Evolutionary conservation across 2,888 invertebrate species (phyloP), one percentile per base, ranked within the genome.

Genomic region (Syrista parreyssii): DNA sequence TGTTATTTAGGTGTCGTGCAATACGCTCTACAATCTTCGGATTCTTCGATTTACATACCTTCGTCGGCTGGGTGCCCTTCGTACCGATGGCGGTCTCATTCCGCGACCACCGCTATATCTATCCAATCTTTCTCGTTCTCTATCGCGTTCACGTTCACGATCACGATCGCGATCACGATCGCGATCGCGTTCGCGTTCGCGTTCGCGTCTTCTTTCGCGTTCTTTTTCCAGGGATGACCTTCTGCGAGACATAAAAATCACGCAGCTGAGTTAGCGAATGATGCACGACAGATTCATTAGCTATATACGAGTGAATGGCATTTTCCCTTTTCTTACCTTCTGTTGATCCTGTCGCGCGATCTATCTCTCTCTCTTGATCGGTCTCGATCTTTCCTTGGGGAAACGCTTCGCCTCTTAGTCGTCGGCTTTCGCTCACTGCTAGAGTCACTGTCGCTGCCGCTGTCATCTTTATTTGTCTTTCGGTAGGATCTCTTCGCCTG

Each of bases 401-500:
- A 88, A 34, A 86, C 86, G 71, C 88, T 86, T 32, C 91, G 90
- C 75, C 91, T 86, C 80, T 89, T 91, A 11, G 87, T 81, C 4
- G 88, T 86, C 1, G 89, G 89, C 78, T 91, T 94, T 92, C 94
- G 92, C 78, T 94, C 94, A 74, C 94, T 92, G 68, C 94, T 93
- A 9, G 91, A 90, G 74, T 92, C 92, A 34, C 91, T 92, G 74
- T 92, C 92, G 85, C 95, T 95, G 35, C 93, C 94, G 2, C 95
- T 96, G 4, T 96, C 96, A 88, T 96, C 96, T 79, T 96, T 95
- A 89, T 97, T 97, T 77, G 96, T 97, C 78, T 92, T 93, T 23
- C 97, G 94, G 89, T 98, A 98, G 83, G 97, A 97, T 12, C 98
- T 94, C 88, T 97, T 97, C 90, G 97, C 97, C 90, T 97, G 97